These are phyloP conservation scores for Pleuronectes platessa DNA, from an alignment of 2,113 vertebrate species.

Conservation along the genomic window DNA sequence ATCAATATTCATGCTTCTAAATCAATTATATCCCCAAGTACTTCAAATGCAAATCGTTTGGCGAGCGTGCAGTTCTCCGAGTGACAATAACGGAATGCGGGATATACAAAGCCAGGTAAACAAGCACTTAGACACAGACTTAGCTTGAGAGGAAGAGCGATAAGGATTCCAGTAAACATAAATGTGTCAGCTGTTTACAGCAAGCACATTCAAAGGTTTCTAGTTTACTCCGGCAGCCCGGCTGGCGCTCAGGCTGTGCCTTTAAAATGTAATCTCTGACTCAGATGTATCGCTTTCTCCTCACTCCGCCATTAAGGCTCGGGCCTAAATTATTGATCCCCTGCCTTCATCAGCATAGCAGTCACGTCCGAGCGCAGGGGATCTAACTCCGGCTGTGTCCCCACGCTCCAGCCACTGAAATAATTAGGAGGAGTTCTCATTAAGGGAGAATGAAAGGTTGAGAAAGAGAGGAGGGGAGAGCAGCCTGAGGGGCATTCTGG, in stretches of 20 bases:
- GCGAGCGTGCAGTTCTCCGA: conserved; percentile 44
- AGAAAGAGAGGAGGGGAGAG: conserved; percentile 70
- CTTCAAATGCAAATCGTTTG: conserved; percentile 72
- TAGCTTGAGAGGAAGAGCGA: conserved; percentile 54
- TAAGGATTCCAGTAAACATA: conserved; percentile 71
- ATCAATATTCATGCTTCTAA: conserved; percentile 75
- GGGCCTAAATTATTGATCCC: conserved; percentile 99
- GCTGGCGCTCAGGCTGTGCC: conserved; percentile 48
- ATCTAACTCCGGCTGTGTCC: conserved; percentile 90
- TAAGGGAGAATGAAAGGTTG: conserved; percentile 89
- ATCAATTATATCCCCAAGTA: conserved; percentile 71
- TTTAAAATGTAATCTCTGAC: conserved; percentile 81
- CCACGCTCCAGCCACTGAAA: conserved; percentile 93
- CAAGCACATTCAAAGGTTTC: conserved; percentile 49
- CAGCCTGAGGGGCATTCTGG: conserved; percentile 83
- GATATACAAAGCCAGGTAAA: conserved; percentile 58
- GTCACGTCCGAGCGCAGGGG: conserved; percentile 91
- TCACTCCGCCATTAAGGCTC: conserved; percentile 91
- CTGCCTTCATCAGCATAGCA: conserved; percentile 94
- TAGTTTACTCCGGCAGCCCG: conserved; percentile 45
- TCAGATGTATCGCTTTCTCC: conserved; percentile 89
- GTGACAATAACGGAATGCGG: conserved; percentile 57
- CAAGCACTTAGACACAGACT: conserved; percentile 63
- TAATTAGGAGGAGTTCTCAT: conserved; percentile 99
- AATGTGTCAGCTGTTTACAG: conserved; percentile 69